Evolutionary conservation across 2,113 vertebrate genomes (phyloP), one percentile per base, ranked within the genome.

Genomic region (Perognathus longimembris): DNA sequence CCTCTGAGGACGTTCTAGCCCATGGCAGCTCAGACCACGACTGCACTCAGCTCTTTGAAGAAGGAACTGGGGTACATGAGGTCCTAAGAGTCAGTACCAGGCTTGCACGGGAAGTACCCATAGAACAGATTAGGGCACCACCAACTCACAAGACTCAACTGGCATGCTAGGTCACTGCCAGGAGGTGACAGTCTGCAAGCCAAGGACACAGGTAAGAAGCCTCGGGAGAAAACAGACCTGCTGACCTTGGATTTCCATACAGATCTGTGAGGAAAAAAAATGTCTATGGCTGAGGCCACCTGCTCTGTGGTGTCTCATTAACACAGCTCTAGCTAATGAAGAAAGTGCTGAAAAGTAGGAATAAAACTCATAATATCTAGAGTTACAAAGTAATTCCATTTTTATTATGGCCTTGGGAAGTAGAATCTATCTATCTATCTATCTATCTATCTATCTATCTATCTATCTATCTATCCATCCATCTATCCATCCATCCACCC

Each of bases 351-450:
- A 61, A 61, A 73, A 80, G 73, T 36, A 84, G 54, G 81, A 34
- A 64, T 17, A 40, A 67, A 75, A 71, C 30, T 61, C 42, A 64
- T 17, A 76, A 45, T 91, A 30, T 81, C 20, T 45, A 89, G 40
- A 50, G 3, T 81, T 61, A 67, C 18, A 71, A 90, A 88, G 30
- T 14, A 7, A 78, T 66, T 71, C 24, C 64, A 15, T 50, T 14
- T 90, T 85, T 63, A 89, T 40, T 77, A 74, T 59, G 67, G 64
- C 81, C 70, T 69, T 80, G 20, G 69, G 64, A 80, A 26, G 18
- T 9, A 64, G 73, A 79, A 73, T 15, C 50, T 54, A 54, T 54
- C 50, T 54, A 15, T 54, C 50, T 17, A 15, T 54, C 50, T 54
- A 15, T 17, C 50, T 54, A 3, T 17, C 50, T 18, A 3, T 17